A percentile compares a stretch with the other conserved stretches of the same genome.
Conservation (phyloP, 2,113 vertebrate genomes). For the mouse (Mus musculus) region GRCm39 chr1:94434501-94435000, state of each 20-base stretch:
- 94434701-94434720: not conserved
- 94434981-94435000: not conserved
- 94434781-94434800: not conserved
- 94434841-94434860: not conserved
- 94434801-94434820: not conserved
- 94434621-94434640: not conserved
- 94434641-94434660: not conserved
- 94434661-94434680: not conserved
- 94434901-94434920: not conserved
- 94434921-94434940: not conserved
- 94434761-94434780: not conserved
- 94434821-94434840: not conserved
- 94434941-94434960: not conserved
- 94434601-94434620: not conserved
- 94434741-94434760: not conserved
- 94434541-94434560: not conserved
- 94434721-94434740: not conserved
- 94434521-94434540: not conserved
- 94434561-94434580: not conserved
- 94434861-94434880: not conserved
- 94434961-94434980: not conserved
- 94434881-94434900: not conserved
- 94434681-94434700: not conserved
- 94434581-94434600: not conserved
- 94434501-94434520: not conserved